Evolutionary conservation across 2,888 invertebrate species (phyloP).

Genomic region (Apodemia hepburni): DNA sequence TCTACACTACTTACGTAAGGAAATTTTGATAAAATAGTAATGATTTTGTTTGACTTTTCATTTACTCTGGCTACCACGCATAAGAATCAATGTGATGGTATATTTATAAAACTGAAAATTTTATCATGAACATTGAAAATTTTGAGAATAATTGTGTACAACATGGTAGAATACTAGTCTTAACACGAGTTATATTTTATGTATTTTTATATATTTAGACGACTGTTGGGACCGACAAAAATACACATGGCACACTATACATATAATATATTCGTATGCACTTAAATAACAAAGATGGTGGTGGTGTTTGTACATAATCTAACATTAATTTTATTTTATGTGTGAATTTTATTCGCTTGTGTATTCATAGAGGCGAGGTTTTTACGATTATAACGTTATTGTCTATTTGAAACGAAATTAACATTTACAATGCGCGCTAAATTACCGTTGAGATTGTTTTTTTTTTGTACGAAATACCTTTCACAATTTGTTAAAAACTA

Average conservation of each 20-base stretch:
- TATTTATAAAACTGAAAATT: too few species aligned
- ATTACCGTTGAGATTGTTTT: conserved; percentile 24
- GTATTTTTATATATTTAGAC: conserved; percentile 24
- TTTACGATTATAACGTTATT: conserved; percentile 22
- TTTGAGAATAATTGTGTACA: too few species aligned
- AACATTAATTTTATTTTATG: conserved; percentile 34
- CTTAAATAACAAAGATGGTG: conserved; percentile 65
- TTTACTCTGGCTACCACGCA: too few species aligned
- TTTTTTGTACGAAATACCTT: conserved; percentile 32
- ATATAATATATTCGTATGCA: conserved; percentile 36
- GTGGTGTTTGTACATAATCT: conserved; percentile 40
- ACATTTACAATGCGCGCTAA: conserved; percentile 23
- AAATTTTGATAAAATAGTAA: too few species aligned
- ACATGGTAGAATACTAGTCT: neutral
- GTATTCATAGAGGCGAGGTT: conserved; percentile 52
- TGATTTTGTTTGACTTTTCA: too few species aligned
- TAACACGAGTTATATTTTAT: conserved; percentile 10
- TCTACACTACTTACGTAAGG: too few species aligned
- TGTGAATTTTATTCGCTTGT: conserved; percentile 49
- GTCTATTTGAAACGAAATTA: conserved; percentile 19
- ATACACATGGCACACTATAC: conserved; percentile 61
- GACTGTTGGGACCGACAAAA: conserved; percentile 67
- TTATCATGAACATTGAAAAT: too few species aligned
- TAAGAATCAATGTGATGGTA: too few species aligned
- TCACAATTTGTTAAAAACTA: conserved; percentile 31